Percentiles rank a stretch among this genome's conserved stretches.
Conservation (phyloP, 2,888 invertebrate genomes). For the Loripinus fragilis region DNA sequence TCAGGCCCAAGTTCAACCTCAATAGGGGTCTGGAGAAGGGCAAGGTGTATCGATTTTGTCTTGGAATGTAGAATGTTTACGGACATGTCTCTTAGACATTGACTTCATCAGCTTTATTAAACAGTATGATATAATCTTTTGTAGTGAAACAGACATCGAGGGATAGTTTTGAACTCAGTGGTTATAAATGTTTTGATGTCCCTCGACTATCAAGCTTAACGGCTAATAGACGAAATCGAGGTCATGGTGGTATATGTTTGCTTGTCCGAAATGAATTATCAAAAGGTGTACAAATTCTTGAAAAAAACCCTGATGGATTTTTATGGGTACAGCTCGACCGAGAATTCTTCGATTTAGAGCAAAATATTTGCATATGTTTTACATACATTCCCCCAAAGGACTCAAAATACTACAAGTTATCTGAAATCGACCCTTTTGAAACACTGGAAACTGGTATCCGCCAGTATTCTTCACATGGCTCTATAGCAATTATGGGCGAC, state of each 20-base stretch:
- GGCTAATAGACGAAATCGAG: not conserved
- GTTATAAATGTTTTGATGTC: not conserved
- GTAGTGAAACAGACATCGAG: constrained; percentile 8
- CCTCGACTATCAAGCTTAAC: not conserved
- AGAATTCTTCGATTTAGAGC: not conserved
- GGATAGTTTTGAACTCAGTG: not conserved
- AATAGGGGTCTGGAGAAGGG: too few species aligned
- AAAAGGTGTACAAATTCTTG: not conserved
- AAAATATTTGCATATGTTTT: constrained; percentile 16
- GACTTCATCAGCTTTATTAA: too few species aligned
- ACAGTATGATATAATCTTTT: not conserved
- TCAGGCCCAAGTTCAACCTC: too few species aligned
- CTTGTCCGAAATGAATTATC: not conserved
- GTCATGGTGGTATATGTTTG: constrained; percentile 8
- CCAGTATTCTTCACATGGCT: not conserved
- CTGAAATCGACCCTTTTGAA: constrained; percentile 18
- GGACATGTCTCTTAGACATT: too few species aligned
- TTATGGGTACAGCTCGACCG: constrained; percentile 22
- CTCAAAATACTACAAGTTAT: not conserved
- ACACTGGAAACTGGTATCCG: not conserved
- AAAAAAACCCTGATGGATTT: not conserved
- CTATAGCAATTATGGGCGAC: not conserved
- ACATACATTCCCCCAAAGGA: constrained; percentile 14
- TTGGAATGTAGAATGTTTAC: too few species aligned
- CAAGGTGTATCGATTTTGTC: too few species aligned